A percentile compares a stretch with the other conserved stretches of the same genome.
Conservation (phyloP, 2,113 vertebrate genomes). For the Erpornis zantholeuca region DNA sequence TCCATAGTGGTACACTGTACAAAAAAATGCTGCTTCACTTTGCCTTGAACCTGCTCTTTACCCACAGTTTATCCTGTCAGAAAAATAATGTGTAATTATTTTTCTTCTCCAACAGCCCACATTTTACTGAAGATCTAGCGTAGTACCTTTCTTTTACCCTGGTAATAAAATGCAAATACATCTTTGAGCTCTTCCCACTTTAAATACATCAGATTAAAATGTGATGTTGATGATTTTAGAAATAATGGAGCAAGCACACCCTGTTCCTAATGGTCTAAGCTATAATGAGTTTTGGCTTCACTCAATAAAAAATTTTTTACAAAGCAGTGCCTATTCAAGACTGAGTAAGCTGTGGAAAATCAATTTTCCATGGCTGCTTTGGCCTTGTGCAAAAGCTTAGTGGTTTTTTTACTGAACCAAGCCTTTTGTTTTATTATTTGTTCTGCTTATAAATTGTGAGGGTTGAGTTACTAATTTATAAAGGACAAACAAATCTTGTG, state of each 20-base stretch:
- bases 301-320: not conserved
- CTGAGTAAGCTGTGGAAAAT: not conserved
- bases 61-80: not conserved
- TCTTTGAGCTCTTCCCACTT: not conserved
- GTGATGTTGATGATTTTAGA: not conserved
- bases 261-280: not conserved
- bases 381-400: slow-evolving; percentile 10
- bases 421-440: slow-evolving; percentile 41
- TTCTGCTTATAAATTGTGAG: slow-evolving; percentile 26
- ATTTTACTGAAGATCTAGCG: not conserved
- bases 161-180: not conserved
- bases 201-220: not conserved
- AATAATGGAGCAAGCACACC: slow-evolving; percentile 17
- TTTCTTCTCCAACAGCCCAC: not conserved
- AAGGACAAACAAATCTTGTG: slow-evolving; percentile 21
- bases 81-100: not conserved
- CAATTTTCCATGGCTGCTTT: slow-evolving; percentile 36
- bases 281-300: slow-evolving; percentile 30
- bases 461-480: slow-evolving; percentile 35
- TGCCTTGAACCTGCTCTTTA: not conserved
- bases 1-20: not conserved
- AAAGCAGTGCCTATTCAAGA: slow-evolving; percentile 6
- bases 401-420: not conserved
- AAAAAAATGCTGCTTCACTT: not conserved
- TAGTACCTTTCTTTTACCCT: not conserved